These are phyloP conservation scores for Tachuris rubrigastra DNA, from an alignment of 2,113 vertebrate species.

Conservation along the genomic window DNA sequence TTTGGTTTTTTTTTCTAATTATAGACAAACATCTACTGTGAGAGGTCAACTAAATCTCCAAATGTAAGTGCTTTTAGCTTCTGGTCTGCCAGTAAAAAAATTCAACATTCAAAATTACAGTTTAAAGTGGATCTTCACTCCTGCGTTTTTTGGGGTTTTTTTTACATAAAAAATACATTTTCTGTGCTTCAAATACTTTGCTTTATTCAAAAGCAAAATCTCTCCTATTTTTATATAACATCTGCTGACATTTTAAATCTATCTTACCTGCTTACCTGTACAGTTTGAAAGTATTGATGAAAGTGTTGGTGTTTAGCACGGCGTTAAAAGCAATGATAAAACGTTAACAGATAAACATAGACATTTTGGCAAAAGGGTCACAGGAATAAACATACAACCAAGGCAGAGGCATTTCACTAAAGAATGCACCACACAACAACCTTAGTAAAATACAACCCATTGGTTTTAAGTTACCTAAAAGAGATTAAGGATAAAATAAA, in stretches of 20 bases:
- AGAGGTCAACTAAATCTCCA: not conserved
- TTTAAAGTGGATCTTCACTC: not conserved
- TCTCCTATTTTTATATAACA: not conserved
- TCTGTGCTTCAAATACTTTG: not conserved
- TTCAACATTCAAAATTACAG: not conserved
- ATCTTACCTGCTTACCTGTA: not conserved
- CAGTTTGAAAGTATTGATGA: not conserved
- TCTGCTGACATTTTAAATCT: not conserved
- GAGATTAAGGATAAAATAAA: not conserved
- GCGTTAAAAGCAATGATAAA: not conserved
- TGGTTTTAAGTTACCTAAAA: not conserved
- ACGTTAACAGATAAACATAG: not conserved
- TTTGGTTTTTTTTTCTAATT: not conserved
- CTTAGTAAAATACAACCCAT: not conserved
- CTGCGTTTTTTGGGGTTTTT: not conserved
- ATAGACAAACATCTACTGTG: not conserved
- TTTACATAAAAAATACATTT: not conserved
- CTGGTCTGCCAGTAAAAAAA: not conserved
- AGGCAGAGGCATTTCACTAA: not conserved
- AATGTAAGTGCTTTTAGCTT: not conserved
- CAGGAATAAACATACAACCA: not conserved
- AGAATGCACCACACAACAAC: not conserved
- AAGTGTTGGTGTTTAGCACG: not conserved
- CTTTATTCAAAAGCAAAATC: not conserved
- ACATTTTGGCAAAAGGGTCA: not conserved